phyloP scores from a whole-genome alignment of 2,888 invertebrate species.

The Alsophila aescularia region DNA sequence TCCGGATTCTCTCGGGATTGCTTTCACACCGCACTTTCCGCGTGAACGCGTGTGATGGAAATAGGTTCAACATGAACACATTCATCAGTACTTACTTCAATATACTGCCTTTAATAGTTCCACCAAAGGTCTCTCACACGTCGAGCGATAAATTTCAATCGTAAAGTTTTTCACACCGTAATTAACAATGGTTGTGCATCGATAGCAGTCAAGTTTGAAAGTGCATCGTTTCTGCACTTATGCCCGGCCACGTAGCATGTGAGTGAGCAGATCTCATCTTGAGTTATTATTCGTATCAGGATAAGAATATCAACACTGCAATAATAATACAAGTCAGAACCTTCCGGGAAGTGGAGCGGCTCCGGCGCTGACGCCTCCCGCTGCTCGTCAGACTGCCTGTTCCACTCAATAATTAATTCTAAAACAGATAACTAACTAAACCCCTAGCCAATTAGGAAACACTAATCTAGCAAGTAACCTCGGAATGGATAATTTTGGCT shows the following conservation, averaged over 20 bases:
- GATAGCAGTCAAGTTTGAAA: slow-evolving; percentile 41
- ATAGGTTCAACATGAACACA: too few relatives aligned
- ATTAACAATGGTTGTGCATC: slow-evolving; percentile 43
- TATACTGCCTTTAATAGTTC: neutral
- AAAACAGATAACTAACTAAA: slow-evolving; percentile 18
- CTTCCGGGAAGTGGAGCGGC: slow-evolving; percentile 69
- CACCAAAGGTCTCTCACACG: slow-evolving; percentile 33
- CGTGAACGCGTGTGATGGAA: slow-evolving; percentile 20
- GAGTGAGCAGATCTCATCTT: slow-evolving; percentile 47
- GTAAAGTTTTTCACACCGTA: slow-evolving; percentile 42
- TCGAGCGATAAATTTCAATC: slow-evolving; percentile 39
- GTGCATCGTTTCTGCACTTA: slow-evolving; percentile 46
- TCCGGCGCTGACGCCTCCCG: slow-evolving; percentile 33
- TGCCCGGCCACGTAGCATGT: slow-evolving; percentile 46
- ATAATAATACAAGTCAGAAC: slow-evolving; percentile 66
- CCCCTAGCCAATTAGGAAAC: slow-evolving; percentile 13
- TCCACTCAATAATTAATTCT: slow-evolving; percentile 35
- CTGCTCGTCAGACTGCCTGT: slow-evolving; percentile 44
- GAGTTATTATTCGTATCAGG: slow-evolving; percentile 53
- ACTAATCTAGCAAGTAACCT: slow-evolving; percentile 5
- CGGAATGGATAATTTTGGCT: neutral
- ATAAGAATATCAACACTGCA: slow-evolving; percentile 54
- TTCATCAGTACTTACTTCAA: slow-evolving; percentile 33
- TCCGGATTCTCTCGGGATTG: slow-evolving; percentile 78
- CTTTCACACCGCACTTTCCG: slow-evolving; percentile 48